These are phyloP conservation scores for Rhizoglyphus robini DNA, from an alignment of 1,140 invertebrate genomes.

Conservation along the genomic window DNA sequence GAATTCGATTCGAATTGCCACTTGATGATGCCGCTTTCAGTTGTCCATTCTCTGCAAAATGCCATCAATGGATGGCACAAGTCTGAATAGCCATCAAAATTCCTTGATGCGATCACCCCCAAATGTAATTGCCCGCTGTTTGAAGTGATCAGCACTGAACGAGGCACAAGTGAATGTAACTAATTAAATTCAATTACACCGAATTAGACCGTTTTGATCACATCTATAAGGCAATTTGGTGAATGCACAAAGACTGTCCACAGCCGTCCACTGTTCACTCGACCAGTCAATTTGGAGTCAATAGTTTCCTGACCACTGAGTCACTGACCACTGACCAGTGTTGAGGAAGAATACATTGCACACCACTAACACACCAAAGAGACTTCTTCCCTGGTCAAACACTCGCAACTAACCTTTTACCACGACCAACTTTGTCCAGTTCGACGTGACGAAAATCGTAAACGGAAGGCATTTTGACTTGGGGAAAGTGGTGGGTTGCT, in stretches of 20 bases:
- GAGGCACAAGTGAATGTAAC: background rate
- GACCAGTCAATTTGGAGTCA: no score
- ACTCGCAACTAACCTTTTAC: constrained; percentile 16
- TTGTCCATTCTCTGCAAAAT: background rate
- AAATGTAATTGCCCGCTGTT: background rate
- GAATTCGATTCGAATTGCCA: constrained; percentile 8
- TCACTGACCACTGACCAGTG: no score
- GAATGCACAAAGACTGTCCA: no score
- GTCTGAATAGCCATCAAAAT: no score
- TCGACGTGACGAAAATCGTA: constrained; percentile 23
- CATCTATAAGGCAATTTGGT: background rate
- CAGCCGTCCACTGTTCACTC: no score
- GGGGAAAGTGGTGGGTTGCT: no score
- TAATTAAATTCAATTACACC: constrained; percentile 8
- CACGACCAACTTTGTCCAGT: constrained; percentile 22
- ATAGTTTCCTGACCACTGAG: no score
- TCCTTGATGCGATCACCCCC: no score
- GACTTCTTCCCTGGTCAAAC: background rate
- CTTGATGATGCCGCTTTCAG: constrained; percentile 4
- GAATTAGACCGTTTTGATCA: background rate
- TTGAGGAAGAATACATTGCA: background rate
- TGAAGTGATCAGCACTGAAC: background rate
- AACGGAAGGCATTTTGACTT: constrained; percentile 22
- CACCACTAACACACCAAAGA: background rate
- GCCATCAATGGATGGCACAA: no score